Base-by-base conservation (phyloP, 2,113 vertebrate genomes). In the Myrmophylax atrothorax region DNA sequence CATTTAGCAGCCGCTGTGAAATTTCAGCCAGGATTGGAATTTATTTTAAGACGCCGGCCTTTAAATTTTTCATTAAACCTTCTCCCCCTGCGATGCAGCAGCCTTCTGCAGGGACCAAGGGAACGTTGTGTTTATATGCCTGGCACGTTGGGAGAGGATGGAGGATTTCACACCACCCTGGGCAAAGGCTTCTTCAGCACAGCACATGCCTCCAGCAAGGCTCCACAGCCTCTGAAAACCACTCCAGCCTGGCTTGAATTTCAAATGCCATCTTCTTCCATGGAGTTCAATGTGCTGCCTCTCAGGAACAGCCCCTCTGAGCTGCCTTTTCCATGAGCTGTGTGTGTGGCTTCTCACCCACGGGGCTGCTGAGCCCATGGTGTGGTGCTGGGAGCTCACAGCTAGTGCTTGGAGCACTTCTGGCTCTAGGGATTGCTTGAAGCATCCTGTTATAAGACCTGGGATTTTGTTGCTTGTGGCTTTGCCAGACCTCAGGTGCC, bases 61-160 rank as follows among this genome's bases (percentile, higher is more conserved):
- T 95, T 96, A 82, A 87, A 95, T 95, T 89, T 95, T 96, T 96
- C 90, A 97, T 95, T 82, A 91, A 93, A 75, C 19, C 76, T 76
- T 73, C 42, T 76, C 46, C 73, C 89, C 73, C 74, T 25, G 62
- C 6, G 46, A 38, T 7, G 64, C 94, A 6, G 74, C 46, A 53
- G 44, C 56, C 72, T 89, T 25, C 72, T 64, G 84, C 66, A 7
- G 70, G 84, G 18, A 87, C 58, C 94, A 0, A 24, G 82, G 79
- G 42, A 79, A 52, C 2, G 26, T 5, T 0, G 8, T 7, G 59
- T 88, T 92, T 77, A 25, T 23, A 76, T 62, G 75, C 94, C 58
- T 7, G 78, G 90, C 87, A 82, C 84, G 69, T 84, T n/a, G 6
- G 63, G 93, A 62, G 53, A 73, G 53, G 60, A 38, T 1, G 16